Evolutionary conservation across 2,888 invertebrate genomes (phyloP), one percentile per base, ranked within the genome.

Genomic region (Corbicula japonica): DNA sequence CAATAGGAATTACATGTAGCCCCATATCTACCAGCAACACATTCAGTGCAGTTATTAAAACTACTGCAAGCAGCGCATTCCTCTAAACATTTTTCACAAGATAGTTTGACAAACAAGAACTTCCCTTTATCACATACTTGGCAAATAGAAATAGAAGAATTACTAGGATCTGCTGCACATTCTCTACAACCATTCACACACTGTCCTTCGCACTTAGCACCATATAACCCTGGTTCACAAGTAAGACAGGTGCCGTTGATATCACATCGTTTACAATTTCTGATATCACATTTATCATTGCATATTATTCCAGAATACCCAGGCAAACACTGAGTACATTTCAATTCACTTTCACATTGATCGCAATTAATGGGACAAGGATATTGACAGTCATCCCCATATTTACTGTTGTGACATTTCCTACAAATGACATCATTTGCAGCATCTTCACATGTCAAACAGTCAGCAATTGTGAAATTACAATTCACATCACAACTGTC

Each of bases 331-430:
- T 70, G 26, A 30, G 76, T 82, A 69, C 81, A 82, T 0, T 50
- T 18, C 12, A 44, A 54, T 2, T 12, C 21, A 54, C 50, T 68
- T 3, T 21, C 34, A 56, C 81, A 82, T 5, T 8, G 5, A 18
- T 46, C 63, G 71, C 83, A 83, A n/a, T 68, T 52, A 6, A n/a
- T 46, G 12, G 79, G 83, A 50, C 83, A 83, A 12, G 1, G n/a
- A 1, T 48, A 26, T 18, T 70, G 44, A 68, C 83, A 83, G 1
- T 61, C 30, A 8, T 28, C 23, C 28, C 78, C 76, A 62, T 73
- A 74, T 28, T 50, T 70, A 4, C 62, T 56, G 21, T 56, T 48
- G 5, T 21, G 32, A 73, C 83, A 83, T 10, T 30, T 63, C 56
- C 46, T 38, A 58, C 83, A 83, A 0, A 38, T 15, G 4, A 61